phyloP scores from a whole-genome alignment of 2,113 vertebrate genomes.

The Cololabis saira region DNA sequence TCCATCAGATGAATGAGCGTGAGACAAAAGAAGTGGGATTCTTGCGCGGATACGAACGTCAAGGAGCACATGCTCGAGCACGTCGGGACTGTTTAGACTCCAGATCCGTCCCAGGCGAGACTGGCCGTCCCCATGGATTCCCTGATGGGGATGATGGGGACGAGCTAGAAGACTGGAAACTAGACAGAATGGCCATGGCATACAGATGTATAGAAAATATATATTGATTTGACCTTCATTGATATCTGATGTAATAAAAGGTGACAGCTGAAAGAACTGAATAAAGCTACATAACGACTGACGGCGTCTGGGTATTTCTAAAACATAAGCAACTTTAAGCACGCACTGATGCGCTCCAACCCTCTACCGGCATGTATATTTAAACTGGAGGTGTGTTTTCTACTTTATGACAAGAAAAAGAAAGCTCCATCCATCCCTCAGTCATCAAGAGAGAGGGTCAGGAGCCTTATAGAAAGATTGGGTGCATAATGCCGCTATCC shows the following conservation, averaged over 20 bases:
- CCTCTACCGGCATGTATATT: not conserved
- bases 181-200: constrained; percentile 38
- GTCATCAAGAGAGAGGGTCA: constrained; percentile 45
- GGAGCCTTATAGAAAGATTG: constrained; percentile 53
- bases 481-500: constrained; percentile 64
- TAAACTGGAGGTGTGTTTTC: constrained; percentile 20
- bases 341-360: not conserved
- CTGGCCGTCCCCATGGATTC: constrained; percentile 51
- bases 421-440: constrained; percentile 36
- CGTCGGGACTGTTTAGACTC: constrained; percentile 59
- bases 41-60: constrained; percentile 55
- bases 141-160: constrained; percentile 59
- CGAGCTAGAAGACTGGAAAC: constrained; percentile 59
- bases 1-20: constrained; percentile 14
- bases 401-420: constrained; percentile 24
- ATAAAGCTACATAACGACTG: constrained; percentile 3
- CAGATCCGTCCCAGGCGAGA: constrained; percentile 38
- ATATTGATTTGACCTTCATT: constrained; percentile 42
- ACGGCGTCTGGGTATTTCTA: not conserved
- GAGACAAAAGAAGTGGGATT: constrained; percentile 57
- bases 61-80: constrained; percentile 50
- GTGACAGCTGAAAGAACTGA: constrained; percentile 34
- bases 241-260: constrained; percentile 40
- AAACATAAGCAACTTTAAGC: constrained; percentile 1
- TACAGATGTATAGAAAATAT: too few species aligned